Percentiles rank a stretch among this genome's conserved stretches.
Evolutionary conservation across 1,140 invertebrate genomes (phyloP).

Genomic region (Metaphire vulgaris): DNA sequence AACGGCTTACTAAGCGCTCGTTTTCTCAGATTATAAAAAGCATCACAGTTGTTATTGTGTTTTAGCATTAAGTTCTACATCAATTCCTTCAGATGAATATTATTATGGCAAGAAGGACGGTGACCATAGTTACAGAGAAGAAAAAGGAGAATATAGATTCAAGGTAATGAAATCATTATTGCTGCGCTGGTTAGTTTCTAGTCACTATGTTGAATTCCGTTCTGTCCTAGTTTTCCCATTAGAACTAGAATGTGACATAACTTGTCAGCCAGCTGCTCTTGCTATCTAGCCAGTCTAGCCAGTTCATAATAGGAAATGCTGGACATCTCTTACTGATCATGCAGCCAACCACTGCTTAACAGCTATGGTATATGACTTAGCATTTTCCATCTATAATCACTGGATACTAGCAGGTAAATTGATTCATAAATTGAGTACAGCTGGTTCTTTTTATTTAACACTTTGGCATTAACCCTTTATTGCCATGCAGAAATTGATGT

Average conservation of each 20-base stretch:
- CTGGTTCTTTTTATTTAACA: too few relatives aligned
- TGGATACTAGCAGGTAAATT: too few relatives aligned
- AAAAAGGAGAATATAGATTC: conserved; percentile 47
- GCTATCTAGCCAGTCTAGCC: neutral
- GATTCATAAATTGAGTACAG: too few relatives aligned
- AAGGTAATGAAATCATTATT: conserved; percentile 37
- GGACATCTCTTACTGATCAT: neutral
- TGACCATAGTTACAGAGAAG: conserved; percentile 40
- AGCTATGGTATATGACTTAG: too few relatives aligned
- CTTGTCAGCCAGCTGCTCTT: neutral
- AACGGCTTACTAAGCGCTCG: too few relatives aligned
- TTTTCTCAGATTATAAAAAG: too few relatives aligned
- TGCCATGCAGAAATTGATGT: too few relatives aligned
- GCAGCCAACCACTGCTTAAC: neutral
- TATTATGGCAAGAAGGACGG: conserved; percentile 51
- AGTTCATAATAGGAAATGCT: neutral
- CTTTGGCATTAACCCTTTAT: too few relatives aligned
- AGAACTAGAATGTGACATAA: neutral
- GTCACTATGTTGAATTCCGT: neutral
- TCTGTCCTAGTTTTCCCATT: neutral
- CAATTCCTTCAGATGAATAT: conserved; percentile 50
- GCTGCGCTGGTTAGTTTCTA: neutral
- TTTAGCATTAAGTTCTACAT: conserved; percentile 18
- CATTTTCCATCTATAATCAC: too few relatives aligned
- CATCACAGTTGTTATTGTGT: neutral